Percentiles rank a stretch among this genome's conserved stretches.
These are phyloP conservation scores for Malacoctenus gilli DNA, from an alignment of 2,797 vertebrate genomes.

Conservation along the genomic window DNA sequence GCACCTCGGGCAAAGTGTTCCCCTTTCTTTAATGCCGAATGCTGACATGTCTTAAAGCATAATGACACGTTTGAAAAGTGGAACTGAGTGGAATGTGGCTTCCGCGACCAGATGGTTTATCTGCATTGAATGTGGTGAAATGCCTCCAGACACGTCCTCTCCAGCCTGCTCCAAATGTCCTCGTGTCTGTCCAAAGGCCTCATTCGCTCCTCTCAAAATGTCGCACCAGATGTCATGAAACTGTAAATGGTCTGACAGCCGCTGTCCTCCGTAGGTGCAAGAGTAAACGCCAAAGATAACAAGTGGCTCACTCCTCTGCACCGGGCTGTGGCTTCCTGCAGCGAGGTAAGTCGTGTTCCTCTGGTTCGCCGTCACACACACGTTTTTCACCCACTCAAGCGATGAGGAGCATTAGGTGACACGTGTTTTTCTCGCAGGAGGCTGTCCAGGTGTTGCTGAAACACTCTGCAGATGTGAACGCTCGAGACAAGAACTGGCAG, in stretches of 20 bases:
- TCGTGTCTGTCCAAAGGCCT: slow-evolving; percentile 3
- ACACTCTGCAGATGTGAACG: slow-evolving; percentile 97
- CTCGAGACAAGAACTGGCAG: slow-evolving; percentile 99
- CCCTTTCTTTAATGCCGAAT: neutral
- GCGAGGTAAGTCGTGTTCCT: slow-evolving; percentile 85
- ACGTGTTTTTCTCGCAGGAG: slow-evolving; percentile 77
- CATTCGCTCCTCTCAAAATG: slow-evolving; percentile 3
- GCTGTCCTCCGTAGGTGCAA: slow-evolving; percentile 85
- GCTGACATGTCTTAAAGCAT: neutral
- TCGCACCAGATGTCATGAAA: slow-evolving; percentile 7
- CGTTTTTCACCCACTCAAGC: neutral
- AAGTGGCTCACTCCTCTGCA: slow-evolving; percentile 99
- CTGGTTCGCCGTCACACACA: neutral
- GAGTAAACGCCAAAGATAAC: slow-evolving; percentile 99
- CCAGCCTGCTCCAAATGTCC: neutral
- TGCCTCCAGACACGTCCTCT: slow-evolving; percentile 2
- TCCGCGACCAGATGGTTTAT: slow-evolving; percentile 13
- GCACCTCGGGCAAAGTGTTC: neutral
- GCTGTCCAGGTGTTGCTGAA: slow-evolving; percentile 98
- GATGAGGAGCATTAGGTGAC: neutral
- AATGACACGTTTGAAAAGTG: slow-evolving; percentile 15
- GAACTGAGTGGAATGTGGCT: slow-evolving; percentile 1
- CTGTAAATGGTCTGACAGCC: slow-evolving; percentile 15
- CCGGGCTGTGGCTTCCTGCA: slow-evolving; percentile 97
- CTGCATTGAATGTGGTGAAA: slow-evolving; percentile 30